Base-by-base conservation (phyloP, 2,797 vertebrate species). In the Sebastes melanostomus region DNA sequence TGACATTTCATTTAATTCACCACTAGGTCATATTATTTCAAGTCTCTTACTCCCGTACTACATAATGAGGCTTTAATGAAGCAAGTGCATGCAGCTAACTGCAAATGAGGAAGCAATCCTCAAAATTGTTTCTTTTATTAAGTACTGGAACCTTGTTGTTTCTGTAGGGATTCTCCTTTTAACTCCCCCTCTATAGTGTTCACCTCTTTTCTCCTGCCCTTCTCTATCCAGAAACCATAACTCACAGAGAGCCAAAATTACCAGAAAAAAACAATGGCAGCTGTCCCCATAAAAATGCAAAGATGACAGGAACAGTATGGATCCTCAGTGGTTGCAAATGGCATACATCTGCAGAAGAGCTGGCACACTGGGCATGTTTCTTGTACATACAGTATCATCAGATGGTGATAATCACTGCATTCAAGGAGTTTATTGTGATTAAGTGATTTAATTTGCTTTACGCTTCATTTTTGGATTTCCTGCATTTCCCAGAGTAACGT, bases 11-110 rank as follows among this genome's bases (percentile, higher is more conserved):
- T 87, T 88, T 80, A 78, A 86, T 81, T 83, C 59, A 71, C 52
- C 71, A 72, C 62, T 71, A 82, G 77, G 83, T 82, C 70, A 82
- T 89, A 87, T 91, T 83, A 86, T 88, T 86, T 87, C 66, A 82
- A 84, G 70, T 79, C 58, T 73, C 61, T 75, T 68, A 8, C 56
- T 76, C 6, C 5, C 73, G 59, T 73, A 55, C 77, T 78, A 75
- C 78, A 83, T 72, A 89, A 93, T 83, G 78, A 77, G 34, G 61
- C 69, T 85, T 82, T 88, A 85, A 82, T 79, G 67, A 86, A 84
- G 79, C 66, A 81, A 80, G 66, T 2, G 32, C 80, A 78, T 70
- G 38, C 34, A 66, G 70, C 46, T 56, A 83, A 71, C 68, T 73
- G 63, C 77, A 86, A 84, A 85, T 67, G 74, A 72, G 70, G 22